Evolutionary conservation across 2,888 invertebrate genomes (phyloP), one percentile per base, ranked within the genome.

Genomic region (Lottia scabra): DNA sequence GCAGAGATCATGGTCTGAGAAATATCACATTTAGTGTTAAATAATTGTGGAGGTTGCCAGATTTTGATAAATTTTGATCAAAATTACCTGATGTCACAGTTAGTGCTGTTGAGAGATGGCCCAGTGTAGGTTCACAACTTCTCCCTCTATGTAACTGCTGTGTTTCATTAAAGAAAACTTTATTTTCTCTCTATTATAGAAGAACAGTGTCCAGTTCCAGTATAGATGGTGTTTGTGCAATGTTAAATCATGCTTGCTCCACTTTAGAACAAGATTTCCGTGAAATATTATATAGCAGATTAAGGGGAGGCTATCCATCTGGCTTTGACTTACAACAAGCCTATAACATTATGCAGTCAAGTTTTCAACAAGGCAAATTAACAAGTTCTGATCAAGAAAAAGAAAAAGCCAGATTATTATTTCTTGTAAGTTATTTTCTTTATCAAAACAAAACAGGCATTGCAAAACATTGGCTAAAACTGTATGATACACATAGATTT

Each of bases 151-250:
- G 10, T 38, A 38, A 38, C 5, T 6, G 10, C 5, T 38, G 38
- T 38, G 3, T 10, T 30, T 30, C 3, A 4, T 30, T 30, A 30
- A n/a, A n/a, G 30, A 30, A 38, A 38, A 38, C 5, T 8, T 38
- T 38, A 38, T 56, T 19, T 12, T 19, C 12, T 56, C 23, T n/a
- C 56, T 65, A 72, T 84, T 85, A 48, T 87, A 95, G 97, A 80
- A 94, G 99, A 78, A 94, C 96, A n/a, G 92, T 97, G 80, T 94
- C 95, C 8, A 95, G 95, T 80, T 95, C 95, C 86, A 97, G 96
- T 87, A 93, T 98, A 73, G 98, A 99, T 90, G 98, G 97, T 68
- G 94, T 96, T 65, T 99, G 99, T 91, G 98, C 96, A 2, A 95
- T 97, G 82, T 93, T 99, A 43, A 99, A 99, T 91, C 96, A 97